Conservation (phyloP, 2,797 vertebrate species). For the Rallus crepitans region DNA sequence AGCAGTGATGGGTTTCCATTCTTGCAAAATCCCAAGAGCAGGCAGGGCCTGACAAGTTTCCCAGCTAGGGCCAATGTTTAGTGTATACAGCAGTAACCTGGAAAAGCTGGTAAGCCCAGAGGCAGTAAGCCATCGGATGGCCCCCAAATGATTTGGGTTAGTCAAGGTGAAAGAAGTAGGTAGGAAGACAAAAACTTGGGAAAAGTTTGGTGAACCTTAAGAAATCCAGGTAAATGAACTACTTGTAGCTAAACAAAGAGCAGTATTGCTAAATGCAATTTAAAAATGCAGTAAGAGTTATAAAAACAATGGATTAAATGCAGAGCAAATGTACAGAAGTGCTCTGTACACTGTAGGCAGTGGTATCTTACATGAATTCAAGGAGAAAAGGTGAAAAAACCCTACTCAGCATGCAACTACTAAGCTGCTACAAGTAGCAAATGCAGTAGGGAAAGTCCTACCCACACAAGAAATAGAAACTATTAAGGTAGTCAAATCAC, state of each 20-base stretch:
- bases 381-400: background rate
- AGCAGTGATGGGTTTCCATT: slow-evolving; percentile 13
- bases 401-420: background rate
- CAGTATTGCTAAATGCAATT: background rate
- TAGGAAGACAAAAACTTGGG: background rate
- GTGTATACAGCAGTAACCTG: background rate
- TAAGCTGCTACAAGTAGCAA: background rate
- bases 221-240: background rate
- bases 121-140: background rate
- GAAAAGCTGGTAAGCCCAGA: background rate
- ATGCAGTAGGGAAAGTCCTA: slow-evolving; percentile 15
- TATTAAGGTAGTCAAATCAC: slow-evolving; percentile 23
- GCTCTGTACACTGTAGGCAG: background rate
- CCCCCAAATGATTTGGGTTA: background rate
- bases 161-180: background rate
- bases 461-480: background rate
- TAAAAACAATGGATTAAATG: background rate
- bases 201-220: background rate
- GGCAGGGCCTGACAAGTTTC: slow-evolving; percentile 23
- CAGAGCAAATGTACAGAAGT: background rate
- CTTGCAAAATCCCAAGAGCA: background rate
- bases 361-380: background rate
- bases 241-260: background rate
- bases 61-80: background rate
- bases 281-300: background rate